phyloP scores from a whole-genome alignment of 2,113 vertebrate genomes.

The Aramus guarauna region DNA sequence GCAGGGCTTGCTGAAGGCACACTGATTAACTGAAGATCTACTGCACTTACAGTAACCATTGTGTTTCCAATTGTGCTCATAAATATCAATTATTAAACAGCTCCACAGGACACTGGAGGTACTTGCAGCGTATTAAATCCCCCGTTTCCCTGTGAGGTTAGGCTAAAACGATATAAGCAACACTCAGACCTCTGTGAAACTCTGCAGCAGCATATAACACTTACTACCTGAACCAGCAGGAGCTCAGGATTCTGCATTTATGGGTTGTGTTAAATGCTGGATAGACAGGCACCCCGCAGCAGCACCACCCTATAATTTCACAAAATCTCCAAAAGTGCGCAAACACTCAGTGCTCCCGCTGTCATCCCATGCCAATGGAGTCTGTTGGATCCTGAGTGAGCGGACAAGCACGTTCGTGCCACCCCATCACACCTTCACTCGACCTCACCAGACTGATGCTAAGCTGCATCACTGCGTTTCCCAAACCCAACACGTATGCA shows the following conservation, averaged over 20 bases:
- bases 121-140: neutral
- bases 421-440: accelerated
- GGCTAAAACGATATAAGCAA: neutral
- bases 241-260: neutral
- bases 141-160: neutral
- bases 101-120: neutral
- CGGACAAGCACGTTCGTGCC: accelerated
- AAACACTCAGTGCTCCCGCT: accelerated
- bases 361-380: no score
- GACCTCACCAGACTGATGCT: neutral
- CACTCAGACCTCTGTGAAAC: neutral
- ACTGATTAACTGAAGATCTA: neutral
- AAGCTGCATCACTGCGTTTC: accelerated
- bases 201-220: neutral
- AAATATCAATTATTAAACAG: neutral
- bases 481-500: neutral
- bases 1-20: neutral
- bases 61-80: neutral
- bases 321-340: neutral
- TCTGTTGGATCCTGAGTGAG: no score
- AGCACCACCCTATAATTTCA: neutral
- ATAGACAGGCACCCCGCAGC: neutral
- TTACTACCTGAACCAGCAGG: neutral
- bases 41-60: neutral
- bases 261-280: neutral